Evolutionary conservation across 2,888 invertebrate genomes (phyloP), one percentile per base, ranked within the genome.

Genomic region (Melitaea athalia): DNA sequence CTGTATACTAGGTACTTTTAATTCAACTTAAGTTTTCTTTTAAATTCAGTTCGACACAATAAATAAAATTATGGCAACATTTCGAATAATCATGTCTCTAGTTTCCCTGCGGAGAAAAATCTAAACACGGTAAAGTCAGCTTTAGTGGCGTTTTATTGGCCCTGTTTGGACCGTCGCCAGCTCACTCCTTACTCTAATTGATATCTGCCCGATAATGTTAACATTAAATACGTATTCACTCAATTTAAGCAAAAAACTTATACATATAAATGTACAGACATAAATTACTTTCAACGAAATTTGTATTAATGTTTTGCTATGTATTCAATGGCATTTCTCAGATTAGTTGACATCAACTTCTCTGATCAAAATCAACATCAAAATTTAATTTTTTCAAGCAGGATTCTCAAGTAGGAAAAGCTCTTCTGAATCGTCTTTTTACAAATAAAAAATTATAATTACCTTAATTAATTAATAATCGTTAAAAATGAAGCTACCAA

Each of bases 71-170:
- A 55, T 60, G 64, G 47, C 50, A 64, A 61, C 31, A 47, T 60
- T 57, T 42, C 57, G 57, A 57, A 57, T 57, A 57, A 57, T 57
- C 38, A 42, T 61, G 33, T 69, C 50, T n/a, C 43, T n/a, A 47
- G 45, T 24, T 24, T 43, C 62, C 42, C 59, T 45, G 59, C 63
- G 53, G 53, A 59, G 64, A 82, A 86, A 89, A 88, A 89, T 88
- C 86, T 89, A 88, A 89, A 87, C 86, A 88, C 80, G 86, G 85
- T 86, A 85, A 87, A 86, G 83, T 83, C 82, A 78, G 83, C 78
- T 88, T 88, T 89, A 90, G 85, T 85, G 82, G 83, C 81, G 77
- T 88, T 91, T 90, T 89, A 89, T 89, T 89, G 83, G 85, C 83
- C 80, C 81, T 77, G 82, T 82, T 91, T 91, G 91, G 91, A 86